Conservation (phyloP, 2,113 vertebrate genomes). For the Gila orcuttii region DNA sequence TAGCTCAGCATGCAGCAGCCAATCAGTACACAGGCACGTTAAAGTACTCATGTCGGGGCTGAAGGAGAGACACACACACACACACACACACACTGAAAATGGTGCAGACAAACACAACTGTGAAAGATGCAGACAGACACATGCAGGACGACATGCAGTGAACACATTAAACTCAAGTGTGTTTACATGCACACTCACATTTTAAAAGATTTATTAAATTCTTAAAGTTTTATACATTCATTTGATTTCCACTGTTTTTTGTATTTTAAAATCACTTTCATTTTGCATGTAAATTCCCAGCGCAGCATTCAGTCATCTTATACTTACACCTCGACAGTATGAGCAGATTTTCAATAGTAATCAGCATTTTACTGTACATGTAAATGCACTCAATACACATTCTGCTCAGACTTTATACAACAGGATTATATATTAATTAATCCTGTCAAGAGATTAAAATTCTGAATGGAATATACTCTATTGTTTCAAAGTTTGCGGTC, state of each 20-base stretch:
- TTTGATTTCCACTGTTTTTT: no score
- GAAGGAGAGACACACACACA: constrained; percentile 85
- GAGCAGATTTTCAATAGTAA: not conserved
- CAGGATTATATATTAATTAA: not conserved
- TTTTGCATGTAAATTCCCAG: not conserved
- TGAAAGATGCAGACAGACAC: constrained; percentile 43
- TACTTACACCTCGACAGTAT: not conserved
- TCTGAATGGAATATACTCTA: not conserved
- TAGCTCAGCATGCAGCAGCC: constrained; percentile 75
- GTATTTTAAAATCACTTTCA: not conserved
- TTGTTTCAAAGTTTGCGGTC: not conserved
- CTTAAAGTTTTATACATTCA: no score
- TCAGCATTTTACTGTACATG: not conserved
- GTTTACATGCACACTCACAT: not conserved
- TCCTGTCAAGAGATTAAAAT: not conserved
- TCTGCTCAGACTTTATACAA: not conserved
- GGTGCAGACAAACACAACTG: constrained; percentile 7
- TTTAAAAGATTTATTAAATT: no score
- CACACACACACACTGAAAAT: constrained; percentile 64
- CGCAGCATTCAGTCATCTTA: not conserved
- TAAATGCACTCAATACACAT: not conserved
- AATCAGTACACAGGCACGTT: constrained; percentile 98
- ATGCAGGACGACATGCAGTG: constrained; percentile 45
- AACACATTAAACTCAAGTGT: not conserved
- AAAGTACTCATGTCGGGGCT: constrained; percentile 99